Evolutionary conservation across 2,113 vertebrate genomes (phyloP).

Genomic region (Eublepharis macularius): DNA sequence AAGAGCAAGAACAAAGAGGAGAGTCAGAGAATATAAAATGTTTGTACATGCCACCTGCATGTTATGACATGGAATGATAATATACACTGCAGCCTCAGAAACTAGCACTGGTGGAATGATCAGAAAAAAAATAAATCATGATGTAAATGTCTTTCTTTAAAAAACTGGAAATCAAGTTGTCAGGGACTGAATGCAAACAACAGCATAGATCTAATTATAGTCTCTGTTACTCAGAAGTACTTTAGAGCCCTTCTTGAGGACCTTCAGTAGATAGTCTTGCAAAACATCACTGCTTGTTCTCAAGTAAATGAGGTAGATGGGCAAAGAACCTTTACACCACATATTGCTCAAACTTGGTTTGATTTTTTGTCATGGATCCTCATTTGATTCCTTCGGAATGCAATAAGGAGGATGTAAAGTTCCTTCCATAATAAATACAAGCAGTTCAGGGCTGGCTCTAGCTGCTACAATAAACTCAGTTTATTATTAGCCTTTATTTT

Average conservation of each 20-base stretch:
- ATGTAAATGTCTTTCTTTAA: neutral
- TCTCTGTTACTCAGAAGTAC: neutral
- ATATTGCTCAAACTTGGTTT: neutral
- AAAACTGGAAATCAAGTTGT: neutral
- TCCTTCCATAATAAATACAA: neutral
- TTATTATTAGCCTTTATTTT: neutral
- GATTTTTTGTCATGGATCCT: neutral
- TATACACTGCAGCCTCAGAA: neutral
- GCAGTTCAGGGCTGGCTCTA: neutral
- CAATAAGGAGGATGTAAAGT: neutral
- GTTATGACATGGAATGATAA: neutral
- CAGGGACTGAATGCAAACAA: neutral
- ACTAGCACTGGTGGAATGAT: neutral
- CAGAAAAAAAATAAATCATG: neutral
- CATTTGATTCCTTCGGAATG: neutral
- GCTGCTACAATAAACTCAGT: neutral
- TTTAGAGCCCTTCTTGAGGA: neutral
- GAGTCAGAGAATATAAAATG: neutral
- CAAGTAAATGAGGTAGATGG: neutral
- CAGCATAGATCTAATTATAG: neutral
- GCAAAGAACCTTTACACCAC: neutral
- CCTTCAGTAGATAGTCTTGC: neutral
- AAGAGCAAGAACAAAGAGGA: neutral
- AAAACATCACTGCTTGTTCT: neutral
- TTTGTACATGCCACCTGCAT: neutral